Evolutionary conservation across 2,888 invertebrate genomes (phyloP).

Genomic region (Tetragnatha montana): DNA sequence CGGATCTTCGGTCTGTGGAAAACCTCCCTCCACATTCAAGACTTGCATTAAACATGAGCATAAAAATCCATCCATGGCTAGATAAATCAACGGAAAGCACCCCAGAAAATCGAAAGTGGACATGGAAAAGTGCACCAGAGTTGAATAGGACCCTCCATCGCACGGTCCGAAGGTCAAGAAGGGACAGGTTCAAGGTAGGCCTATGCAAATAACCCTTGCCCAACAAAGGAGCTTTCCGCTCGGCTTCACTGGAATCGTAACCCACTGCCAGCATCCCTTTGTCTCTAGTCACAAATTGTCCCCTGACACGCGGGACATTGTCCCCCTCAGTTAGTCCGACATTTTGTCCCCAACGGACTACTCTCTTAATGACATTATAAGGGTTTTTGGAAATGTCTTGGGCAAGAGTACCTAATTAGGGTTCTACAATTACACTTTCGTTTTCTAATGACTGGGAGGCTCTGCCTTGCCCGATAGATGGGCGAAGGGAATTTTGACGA

Average conservation of each 20-base stretch:
- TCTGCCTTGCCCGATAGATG: no score
- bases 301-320: not conserved
- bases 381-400: no score
- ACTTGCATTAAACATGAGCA: not conserved
- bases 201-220: slow-evolving; percentile 23
- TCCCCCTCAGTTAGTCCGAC: not conserved
- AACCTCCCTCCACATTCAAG: not conserved
- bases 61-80: not conserved
- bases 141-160: not conserved
- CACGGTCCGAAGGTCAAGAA: slow-evolving; percentile 7
- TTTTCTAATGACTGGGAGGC: no score
- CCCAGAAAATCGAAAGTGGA: slow-evolving; percentile 2
- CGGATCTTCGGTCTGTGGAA: not conserved
- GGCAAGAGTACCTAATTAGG: no score
- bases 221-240: slow-evolving; percentile 22
- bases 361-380: no score
- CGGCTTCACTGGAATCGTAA: slow-evolving; percentile 34
- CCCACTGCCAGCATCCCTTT: slow-evolving; percentile 28
- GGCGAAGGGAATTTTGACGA: no score
- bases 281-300: slow-evolving; percentile 8
- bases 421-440: no score
- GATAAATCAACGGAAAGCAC: not conserved
- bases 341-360: no score
- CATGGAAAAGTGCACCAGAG: not conserved
- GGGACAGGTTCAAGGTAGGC: slow-evolving; percentile 4